Evolutionary conservation across 1,140 invertebrate species (phyloP), one percentile per base, ranked within the genome.

Genomic region (Pogonognathellus flavescens): DNA sequence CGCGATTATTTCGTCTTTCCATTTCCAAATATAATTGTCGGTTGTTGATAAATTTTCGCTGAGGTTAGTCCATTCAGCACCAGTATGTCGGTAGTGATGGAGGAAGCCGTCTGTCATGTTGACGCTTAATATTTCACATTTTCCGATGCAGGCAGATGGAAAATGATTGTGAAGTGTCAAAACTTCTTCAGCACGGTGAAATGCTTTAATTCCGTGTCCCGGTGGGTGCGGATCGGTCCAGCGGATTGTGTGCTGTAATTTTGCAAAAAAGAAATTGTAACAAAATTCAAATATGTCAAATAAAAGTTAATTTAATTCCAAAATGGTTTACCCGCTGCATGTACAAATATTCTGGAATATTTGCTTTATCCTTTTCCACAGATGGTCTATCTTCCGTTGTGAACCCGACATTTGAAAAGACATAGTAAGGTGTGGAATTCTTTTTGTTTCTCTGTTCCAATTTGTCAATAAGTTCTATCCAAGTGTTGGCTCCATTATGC

Each of bases 181-280:
- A n/a, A n/a, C n/a, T n/a, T n/a, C n/a, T n/a, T n/a, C n/a, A n/a
- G 66, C 10, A 8, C 66, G 66, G 14, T 72, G 31, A 72, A 72
- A 72, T 41, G 22, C 31, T 72, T 72, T 72, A 8, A 72, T 72
- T 14, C 66, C 66, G 0, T 31, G 14, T 5, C 31, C 66, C 0
- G 96, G 96, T 91, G 97, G 97, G 0, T 96, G 97, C 90, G 96
- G 97, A 91, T 97, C 97, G 14, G 11, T 72, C 5, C 11, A 25
- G 16, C 66, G 31, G 6, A 6, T 49, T 72, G 66, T 72, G 41
- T 72, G 66, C 66, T 72, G 4, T n/a, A 60, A 60, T 10, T 10
- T 60, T 53, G 13, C 7, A 53, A 53, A 8, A 13, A 7, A 8
- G 7, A 14, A 16, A 55, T 14, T 14, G n/a, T 2, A n/a, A n/a